These are phyloP conservation scores for Reticulitermes speratus DNA, from an alignment of 1,140 invertebrate species.

Conservation along the genomic window DNA sequence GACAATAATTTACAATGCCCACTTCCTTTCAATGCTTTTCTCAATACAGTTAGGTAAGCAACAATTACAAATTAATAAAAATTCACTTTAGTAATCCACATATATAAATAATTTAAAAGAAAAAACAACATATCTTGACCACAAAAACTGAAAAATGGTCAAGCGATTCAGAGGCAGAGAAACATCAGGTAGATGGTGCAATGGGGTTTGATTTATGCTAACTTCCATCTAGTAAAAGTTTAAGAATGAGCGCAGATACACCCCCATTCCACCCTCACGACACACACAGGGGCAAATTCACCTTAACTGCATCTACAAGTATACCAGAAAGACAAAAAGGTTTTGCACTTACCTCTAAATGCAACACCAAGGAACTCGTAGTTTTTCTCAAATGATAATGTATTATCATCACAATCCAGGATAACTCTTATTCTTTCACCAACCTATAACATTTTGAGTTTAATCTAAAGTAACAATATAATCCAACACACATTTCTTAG, in stretches of 20 bases:
- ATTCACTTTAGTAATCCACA: not conserved
- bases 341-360: conserved; percentile 73
- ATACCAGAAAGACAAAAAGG: too few species aligned
- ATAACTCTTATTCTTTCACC: conserved; percentile 96
- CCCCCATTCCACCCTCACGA: too few species aligned
- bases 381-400: conserved; percentile 97
- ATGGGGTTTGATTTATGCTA: not conserved
- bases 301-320: too few species aligned
- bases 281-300: too few species aligned
- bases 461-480: not conserved
- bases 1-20: too few species aligned
- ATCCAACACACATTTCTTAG: too few species aligned
- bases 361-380: conserved; percentile 98
- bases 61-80: not conserved
- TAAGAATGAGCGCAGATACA: too few species aligned
- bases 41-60: too few species aligned
- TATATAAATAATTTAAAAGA: not conserved
- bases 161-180: not conserved
- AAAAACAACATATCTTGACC: not conserved
- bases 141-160: too few species aligned
- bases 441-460: conserved; percentile 64
- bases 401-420: conserved; percentile 96
- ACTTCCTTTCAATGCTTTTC: too few species aligned
- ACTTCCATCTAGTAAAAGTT: too few species aligned
- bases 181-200: not conserved